phyloP scores from a whole-genome alignment of 2,113 vertebrate species.

The Capra hircus region DNA sequence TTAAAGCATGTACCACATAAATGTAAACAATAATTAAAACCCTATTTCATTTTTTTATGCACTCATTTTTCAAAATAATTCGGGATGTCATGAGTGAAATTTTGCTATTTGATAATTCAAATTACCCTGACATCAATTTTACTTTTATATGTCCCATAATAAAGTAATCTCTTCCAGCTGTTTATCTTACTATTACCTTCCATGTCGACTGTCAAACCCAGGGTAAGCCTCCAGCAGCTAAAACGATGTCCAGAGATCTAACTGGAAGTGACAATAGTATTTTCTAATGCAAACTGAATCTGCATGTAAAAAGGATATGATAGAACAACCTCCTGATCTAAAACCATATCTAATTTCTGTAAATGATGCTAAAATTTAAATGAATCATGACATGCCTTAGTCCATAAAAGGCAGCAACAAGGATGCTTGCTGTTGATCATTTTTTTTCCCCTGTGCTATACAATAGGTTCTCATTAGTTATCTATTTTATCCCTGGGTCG shows the following conservation, averaged over 20 bases:
- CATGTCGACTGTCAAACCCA: not conserved
- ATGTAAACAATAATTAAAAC: not conserved
- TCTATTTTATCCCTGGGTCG: accelerated
- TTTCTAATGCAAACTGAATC: not conserved
- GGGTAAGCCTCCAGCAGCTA: not conserved
- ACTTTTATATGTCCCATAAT: not conserved
- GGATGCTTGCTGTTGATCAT: not conserved
- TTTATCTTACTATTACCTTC: not conserved
- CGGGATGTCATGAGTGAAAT: not conserved
- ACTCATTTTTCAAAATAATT: not conserved
- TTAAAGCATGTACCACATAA: not conserved
- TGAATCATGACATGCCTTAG: not conserved
- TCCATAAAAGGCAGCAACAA: not conserved
- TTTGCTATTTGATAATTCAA: not conserved
- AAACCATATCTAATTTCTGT: not conserved
- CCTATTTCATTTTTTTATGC: not conserved
- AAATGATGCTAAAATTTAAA: not conserved
- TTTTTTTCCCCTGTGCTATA: not conserved
- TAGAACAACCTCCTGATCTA: not conserved
- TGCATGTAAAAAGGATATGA: not conserved
- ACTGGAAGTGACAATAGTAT: not conserved
- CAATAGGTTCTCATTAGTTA: not conserved
- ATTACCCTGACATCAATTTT: not conserved
- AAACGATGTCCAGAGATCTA: not conserved
- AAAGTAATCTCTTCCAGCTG: not conserved